These are phyloP conservation scores for Notolepis coatsorum DNA, from an alignment of 2,797 vertebrate species.

Conservation along the genomic window DNA sequence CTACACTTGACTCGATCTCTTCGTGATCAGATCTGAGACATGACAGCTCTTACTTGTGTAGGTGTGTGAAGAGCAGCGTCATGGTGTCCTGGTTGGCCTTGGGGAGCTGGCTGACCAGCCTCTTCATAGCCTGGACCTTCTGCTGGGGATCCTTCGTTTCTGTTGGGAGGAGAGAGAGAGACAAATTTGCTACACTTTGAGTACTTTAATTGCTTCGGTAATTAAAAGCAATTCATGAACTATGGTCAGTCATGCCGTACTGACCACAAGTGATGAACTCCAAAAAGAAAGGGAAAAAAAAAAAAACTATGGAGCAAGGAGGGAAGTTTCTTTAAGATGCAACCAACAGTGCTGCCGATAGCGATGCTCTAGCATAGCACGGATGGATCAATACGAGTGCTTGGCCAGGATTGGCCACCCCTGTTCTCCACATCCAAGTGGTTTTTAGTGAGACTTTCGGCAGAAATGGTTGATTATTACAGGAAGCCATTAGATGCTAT, in stretches of 20 bases:
- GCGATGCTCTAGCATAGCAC: neutral
- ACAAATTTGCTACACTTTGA: slow-evolving; percentile 49
- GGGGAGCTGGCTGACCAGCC: slow-evolving; percentile 88
- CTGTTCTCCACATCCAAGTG: slow-evolving; percentile 2
- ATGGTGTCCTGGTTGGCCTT: slow-evolving; percentile 92
- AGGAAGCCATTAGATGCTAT: slow-evolving; percentile 46
- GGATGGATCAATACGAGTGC: slow-evolving; percentile 12
- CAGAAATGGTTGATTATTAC: slow-evolving; percentile 42
- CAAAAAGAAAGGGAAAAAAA: no score
- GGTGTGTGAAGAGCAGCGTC: slow-evolving; percentile 90
- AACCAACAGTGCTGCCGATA: neutral
- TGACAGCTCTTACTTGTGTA: slow-evolving; percentile 86
- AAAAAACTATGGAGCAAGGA: no score
- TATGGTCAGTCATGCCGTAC: slow-evolving; percentile 5
- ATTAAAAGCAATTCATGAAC: slow-evolving; percentile 15
- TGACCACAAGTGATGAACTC: slow-evolving; percentile 12
- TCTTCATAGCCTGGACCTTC: slow-evolving; percentile 84
- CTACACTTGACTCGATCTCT: no score
- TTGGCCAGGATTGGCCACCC: neutral
- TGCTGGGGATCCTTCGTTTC: slow-evolving; percentile 83
- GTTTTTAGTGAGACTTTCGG: slow-evolving; percentile 20
- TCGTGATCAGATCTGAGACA: no score
- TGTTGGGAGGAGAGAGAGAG: slow-evolving; percentile 58
- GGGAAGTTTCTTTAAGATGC: neutral
- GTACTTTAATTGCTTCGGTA: slow-evolving; percentile 14